phyloP scores from a whole-genome alignment of 2,797 vertebrate genomes.

The Galagoides demidoff region DNA sequence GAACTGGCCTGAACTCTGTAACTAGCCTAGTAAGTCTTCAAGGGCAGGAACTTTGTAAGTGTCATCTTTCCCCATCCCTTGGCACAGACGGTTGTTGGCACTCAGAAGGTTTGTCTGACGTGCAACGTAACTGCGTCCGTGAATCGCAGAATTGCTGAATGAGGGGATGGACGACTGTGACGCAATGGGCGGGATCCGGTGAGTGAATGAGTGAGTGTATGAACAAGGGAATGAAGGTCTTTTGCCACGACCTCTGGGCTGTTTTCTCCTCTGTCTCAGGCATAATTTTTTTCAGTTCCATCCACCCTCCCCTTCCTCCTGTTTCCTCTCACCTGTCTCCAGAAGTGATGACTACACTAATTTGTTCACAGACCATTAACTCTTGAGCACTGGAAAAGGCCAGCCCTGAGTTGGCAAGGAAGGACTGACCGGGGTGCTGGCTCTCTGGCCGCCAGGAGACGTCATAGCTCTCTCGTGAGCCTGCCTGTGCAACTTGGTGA shows the following conservation, averaged over 20 bases:
- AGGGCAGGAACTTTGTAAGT: not conserved
- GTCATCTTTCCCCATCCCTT: not conserved
- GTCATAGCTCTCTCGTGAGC: conserved; percentile 47
- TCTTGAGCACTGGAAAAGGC: conserved; percentile 71
- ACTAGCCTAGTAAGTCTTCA: not conserved
- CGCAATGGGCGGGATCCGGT: not conserved
- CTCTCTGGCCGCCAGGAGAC: not conserved
- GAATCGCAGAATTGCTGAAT: not conserved
- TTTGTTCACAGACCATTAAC: conserved; percentile 85
- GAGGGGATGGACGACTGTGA: not conserved
- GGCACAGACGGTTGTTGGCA: not conserved
- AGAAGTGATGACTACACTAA: conserved; percentile 79
- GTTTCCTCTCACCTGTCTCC: conserved; percentile 82
- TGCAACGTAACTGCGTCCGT: not conserved
- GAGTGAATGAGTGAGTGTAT: not conserved
- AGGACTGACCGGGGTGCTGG: not conserved
- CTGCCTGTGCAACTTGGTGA: not conserved
- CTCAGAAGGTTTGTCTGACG: not conserved
- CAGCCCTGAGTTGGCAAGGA: conserved; percentile 22
- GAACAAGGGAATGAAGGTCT: not conserved
- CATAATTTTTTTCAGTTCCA: not conserved
- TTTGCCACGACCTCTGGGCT: conserved; percentile 58
- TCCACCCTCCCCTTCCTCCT: conserved; percentile 57
- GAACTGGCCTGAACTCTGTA: not conserved
- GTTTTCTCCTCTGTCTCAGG: not conserved